Evolutionary conservation across 1,140 invertebrate species (phyloP), one percentile per base, ranked within the genome.

Genomic region (Camponotus floridanus): DNA sequence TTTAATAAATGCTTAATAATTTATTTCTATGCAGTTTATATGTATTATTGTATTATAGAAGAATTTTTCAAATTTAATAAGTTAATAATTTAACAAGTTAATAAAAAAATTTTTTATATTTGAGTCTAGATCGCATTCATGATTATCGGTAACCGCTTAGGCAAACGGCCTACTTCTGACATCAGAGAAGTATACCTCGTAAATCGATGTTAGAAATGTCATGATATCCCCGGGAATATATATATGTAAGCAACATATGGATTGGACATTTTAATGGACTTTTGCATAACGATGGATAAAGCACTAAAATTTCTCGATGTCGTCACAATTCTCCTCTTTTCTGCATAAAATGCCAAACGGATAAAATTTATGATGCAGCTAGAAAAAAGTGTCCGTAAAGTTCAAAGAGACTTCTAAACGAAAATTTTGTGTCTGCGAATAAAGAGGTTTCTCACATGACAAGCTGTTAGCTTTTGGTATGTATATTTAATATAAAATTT

Each of bases 131-230:
- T 42, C 45, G n/a, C 26, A 26, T 65, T 78, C 26, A 59, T 15
- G 73, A 33, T 76, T 76, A 85, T 85, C 81, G 59, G 78, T 76
- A 85, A 85, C 73, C 45, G 78, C 73, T 85, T 85, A 78, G 65
- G 59, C 48, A 76, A 76, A 48, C 45, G 21, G 26, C 18, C 61
- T 85, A 61, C 59, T 64, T 31, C 36, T 85, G 81, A 78, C 73
- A 65, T 85, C 55, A 78, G 61, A 45, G 13, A 85, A 85, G 73
- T 65, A 61, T 31, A 55, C 15, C 45, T 78, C 73, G 33, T 78
- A 85, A 85, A 85, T 85, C 81, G 73, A 36, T 55, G 11, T 33
- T 78, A 57, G n/a, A 78, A 76, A 78, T 78, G 81, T 85, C 73
- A 65, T 21, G 21, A n/a, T 61, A 18, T 62, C 57, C 15, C 13